A percentile compares a stretch with the other conserved stretches of the same genome.
Conservation (phyloP, 2,113 vertebrate species). For the Daboia siamensis region DNA sequence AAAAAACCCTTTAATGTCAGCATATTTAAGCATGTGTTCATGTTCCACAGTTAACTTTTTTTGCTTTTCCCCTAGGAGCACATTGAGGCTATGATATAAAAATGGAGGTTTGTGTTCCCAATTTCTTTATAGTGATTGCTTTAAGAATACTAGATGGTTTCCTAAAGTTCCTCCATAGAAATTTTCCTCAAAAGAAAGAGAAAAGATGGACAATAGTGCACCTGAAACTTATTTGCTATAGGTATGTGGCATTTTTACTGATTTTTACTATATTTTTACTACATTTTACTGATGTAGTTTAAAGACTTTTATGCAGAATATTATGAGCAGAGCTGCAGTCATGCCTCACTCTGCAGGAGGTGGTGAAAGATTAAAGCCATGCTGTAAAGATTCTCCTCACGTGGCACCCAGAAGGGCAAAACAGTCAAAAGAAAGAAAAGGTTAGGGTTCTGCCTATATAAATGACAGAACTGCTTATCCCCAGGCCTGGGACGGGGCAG, state of each 20-base stretch:
- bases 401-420: conserved; percentile 16
- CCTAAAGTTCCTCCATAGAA: not conserved
- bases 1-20: not conserved
- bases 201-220: not conserved
- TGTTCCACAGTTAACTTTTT: not conserved
- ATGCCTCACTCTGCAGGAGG: conserved; percentile 9
- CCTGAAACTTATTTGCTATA: not conserved
- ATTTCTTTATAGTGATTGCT: not conserved
- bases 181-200: conserved; percentile 13
- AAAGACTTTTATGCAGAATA: not conserved
- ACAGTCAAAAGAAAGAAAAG: not conserved
- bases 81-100: not conserved
- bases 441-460: not conserved
- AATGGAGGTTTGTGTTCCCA: not conserved
- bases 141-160: not conserved
- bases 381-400: conserved; percentile 26
- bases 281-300: conserved; percentile 24
- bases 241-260: conserved; percentile 15
- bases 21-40: rapidly evolving
- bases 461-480: not conserved
- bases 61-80: not conserved
- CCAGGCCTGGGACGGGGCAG: not conserved
- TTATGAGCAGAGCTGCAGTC: not conserved
- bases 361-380: not conserved
- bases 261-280: too few species aligned